Evolutionary conservation across 2,888 invertebrate species (phyloP), one percentile per base, ranked within the genome.

Genomic region (Sympetrum striolatum): DNA sequence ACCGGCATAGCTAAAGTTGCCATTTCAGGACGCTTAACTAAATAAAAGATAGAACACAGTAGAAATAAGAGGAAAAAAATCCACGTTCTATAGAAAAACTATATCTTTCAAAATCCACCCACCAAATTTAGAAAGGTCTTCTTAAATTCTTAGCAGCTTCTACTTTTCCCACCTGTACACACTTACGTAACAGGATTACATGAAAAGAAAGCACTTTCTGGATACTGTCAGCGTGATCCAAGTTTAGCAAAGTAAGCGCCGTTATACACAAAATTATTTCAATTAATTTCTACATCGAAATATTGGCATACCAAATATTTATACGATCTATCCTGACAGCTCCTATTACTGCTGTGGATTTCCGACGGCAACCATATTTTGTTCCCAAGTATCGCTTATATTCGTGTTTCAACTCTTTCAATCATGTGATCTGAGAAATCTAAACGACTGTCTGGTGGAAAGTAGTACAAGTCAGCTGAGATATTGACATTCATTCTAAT

Each of bases 101-200:
- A 18, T 3, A 53, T 3, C 18, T 18, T 18, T 18, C 18, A 18
- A 53, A 53, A 53, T 53, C 4, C 15, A 53, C 53, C 53, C 15
- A 53, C 53, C 53, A 18, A 53, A 53, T 18, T 18, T 18, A 15
- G 53, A 18, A 18, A 18, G 5, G 18, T 18, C 18, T 53, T 1
- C 4, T 18, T 3, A 53, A 18, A 53, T 18, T 18, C 18, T 53
- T 14, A 53, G 15, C 53, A 53, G 53, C 2, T 18, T 53, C 53
- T 18, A 18, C 53, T 53, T 53, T 53, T 53, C 35, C 35, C 81
- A 39, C 81, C 48, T 31, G 31, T 39, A 60, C 31, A 37, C 60
- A 14, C 60, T 86, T 86, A 86, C 64, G 60, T 86, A 86, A 86
- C 86, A 86, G 18, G 58, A 53, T 53, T 53, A 53, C 53, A 18